Conservation (phyloP, 2,113 vertebrate species). For the Perca schrenkii region DNA sequence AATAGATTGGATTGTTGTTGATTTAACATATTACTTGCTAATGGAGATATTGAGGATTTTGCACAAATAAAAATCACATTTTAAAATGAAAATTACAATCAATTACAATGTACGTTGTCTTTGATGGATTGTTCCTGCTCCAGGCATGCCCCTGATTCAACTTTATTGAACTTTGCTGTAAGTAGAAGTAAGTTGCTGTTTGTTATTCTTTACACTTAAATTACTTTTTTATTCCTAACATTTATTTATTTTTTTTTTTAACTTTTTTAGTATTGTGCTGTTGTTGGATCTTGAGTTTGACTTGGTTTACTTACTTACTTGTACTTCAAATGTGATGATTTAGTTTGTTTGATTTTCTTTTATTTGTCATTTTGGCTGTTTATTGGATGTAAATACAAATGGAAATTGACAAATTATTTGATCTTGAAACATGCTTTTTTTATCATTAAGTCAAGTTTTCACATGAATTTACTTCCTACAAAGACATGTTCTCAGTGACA, state of each 20-base stretch:
- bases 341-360: neutral
- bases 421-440: neutral
- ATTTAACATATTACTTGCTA: neutral
- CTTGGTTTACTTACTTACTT: neutral
- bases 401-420: neutral
- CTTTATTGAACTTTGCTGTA: neutral
- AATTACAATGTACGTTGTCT: neutral
- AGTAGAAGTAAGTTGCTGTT: neutral
- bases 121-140: neutral
- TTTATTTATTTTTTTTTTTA: too few species aligned
- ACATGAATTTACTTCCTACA: conserved; percentile 7
- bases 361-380: neutral
- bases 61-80: neutral
- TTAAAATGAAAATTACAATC: neutral
- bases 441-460: neutral
- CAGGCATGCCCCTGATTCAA: neutral
- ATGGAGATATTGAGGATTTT: neutral
- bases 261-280: neutral
- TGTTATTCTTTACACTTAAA: neutral
- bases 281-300: neutral
- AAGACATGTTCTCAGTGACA: conserved; percentile 10
- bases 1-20: neutral
- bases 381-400: neutral
- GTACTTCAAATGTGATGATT: neutral
- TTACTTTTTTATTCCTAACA: neutral